These are phyloP conservation scores for Rhagonycha lutea DNA, from an alignment of 2,888 invertebrate species.

Conservation along the genomic window DNA sequence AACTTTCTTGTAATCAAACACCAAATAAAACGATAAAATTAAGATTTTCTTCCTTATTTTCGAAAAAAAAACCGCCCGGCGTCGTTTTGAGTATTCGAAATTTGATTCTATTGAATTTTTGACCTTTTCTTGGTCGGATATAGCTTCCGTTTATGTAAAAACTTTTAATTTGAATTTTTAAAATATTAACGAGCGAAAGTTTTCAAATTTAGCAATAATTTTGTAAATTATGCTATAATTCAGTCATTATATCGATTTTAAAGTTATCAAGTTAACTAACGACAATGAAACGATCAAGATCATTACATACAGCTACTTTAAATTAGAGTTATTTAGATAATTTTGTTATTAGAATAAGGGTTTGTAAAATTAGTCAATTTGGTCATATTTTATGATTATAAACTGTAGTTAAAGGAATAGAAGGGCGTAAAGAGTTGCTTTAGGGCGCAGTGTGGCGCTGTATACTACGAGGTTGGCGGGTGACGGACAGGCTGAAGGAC, in stretches of 20 bases:
- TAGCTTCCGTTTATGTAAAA: background rate
- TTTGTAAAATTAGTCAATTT: constrained; percentile 28
- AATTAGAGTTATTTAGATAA: background rate
- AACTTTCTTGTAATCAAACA: background rate
- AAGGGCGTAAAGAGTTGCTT: constrained; percentile 30
- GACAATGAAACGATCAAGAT: background rate
- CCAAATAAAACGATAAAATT: background rate
- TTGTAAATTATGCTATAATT: background rate
- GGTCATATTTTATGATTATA: constrained; percentile 29
- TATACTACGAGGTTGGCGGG: constrained; percentile 27
- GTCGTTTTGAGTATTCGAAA: background rate
- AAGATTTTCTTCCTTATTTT: background rate
- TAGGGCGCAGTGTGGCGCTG: constrained; percentile 26
- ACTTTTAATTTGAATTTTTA: background rate
- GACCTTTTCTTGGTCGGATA: background rate
- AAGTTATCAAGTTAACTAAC: background rate
- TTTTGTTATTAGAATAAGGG: constrained; percentile 4
- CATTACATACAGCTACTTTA: background rate
- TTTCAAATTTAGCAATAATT: background rate
- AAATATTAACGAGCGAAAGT: background rate
- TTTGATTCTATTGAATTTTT: background rate
- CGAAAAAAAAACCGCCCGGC: background rate
- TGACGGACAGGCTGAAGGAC: constrained; percentile 50
- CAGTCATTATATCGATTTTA: background rate
- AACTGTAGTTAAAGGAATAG: constrained; percentile 25